Conservation (phyloP, 2,888 invertebrate genomes). For the Patella pellucida region DNA sequence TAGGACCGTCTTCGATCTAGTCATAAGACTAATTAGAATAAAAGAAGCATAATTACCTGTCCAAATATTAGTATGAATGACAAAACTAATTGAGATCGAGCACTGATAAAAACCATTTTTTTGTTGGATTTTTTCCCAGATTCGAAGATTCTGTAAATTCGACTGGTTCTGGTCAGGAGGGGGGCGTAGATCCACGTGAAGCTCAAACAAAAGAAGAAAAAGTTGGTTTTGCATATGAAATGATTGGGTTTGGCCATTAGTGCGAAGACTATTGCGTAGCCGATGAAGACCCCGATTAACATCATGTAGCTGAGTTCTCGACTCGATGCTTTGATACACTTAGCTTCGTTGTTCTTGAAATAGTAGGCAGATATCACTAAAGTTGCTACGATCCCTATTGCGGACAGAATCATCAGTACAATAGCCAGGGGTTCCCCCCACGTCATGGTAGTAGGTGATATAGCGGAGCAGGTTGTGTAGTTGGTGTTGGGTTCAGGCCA, state of each 20-base stretch:
- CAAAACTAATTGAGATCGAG: constrained; percentile 36
- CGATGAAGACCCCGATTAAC: constrained; percentile 48
- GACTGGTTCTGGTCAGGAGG: constrained; percentile 40
- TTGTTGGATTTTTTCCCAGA: constrained; percentile 35
- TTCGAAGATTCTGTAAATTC: constrained; percentile 47
- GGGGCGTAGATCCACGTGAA: constrained; percentile 44
- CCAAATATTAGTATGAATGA: constrained; percentile 25
- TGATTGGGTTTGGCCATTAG: constrained; percentile 43
- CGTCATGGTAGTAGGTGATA: constrained; percentile 20
- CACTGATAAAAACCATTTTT: constrained; percentile 36
- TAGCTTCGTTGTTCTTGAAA: constrained; percentile 30
- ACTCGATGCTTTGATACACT: constrained; percentile 59
- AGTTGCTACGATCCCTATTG: constrained; percentile 17
- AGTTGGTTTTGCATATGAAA: constrained; percentile 28
- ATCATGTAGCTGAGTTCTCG: constrained; percentile 56
- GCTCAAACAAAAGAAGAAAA: constrained; percentile 39
- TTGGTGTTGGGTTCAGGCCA: constrained; percentile 42
- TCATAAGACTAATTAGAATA: too few species aligned
- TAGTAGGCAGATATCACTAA: constrained; percentile 22
- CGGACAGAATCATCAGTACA: constrained; percentile 22
- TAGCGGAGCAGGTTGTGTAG: constrained; percentile 26
- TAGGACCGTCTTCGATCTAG: too few species aligned
- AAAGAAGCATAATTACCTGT: constrained; percentile 31
- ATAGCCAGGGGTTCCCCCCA: constrained; percentile 24
- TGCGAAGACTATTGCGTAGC: constrained; percentile 45